phyloP scores from a whole-genome alignment of 2,113 vertebrate species.

The Anthoscopus minutus region DNA sequence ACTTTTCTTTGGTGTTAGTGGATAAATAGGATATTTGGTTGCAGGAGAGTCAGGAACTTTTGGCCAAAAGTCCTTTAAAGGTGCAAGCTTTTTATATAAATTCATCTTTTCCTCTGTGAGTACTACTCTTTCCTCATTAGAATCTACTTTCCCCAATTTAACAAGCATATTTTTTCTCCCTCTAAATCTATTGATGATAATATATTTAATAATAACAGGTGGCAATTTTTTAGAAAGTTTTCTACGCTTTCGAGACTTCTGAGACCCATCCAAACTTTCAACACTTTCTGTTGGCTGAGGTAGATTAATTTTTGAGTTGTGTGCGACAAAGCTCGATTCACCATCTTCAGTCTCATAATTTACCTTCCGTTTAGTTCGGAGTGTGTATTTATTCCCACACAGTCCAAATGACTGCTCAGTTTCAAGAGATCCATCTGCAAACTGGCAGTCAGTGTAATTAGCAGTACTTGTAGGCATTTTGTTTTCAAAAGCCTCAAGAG shows the following conservation, averaged over 20 bases:
- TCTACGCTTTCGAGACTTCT: constrained; percentile 85
- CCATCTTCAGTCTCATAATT: constrained; percentile 84
- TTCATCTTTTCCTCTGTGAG: constrained; percentile 89
- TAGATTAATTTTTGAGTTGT: constrained; percentile 76
- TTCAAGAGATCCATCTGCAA: constrained; percentile 71
- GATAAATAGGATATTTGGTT: constrained; percentile 84
- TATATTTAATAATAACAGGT: constrained; percentile 97
- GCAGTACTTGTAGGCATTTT: constrained; percentile 66
- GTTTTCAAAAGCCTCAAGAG: constrained; percentile 69
- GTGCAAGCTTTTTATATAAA: constrained; percentile 87
- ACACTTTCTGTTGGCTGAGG: constrained; percentile 66
- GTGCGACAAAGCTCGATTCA: constrained; percentile 74
- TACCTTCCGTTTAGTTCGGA: constrained; percentile 90
- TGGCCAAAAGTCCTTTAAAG: constrained; percentile 96
- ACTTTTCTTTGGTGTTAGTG: constrained; percentile 87
- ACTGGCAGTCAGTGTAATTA: constrained; percentile 68
- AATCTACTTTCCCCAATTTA: constrained; percentile 89
- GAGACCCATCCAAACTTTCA: constrained; percentile 72
- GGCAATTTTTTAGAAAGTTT: constrained; percentile 88
- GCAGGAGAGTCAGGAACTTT: constrained; percentile 91
- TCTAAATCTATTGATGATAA: constrained; percentile 98
- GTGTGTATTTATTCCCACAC: constrained; percentile 90
- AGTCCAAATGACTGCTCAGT: constrained; percentile 78
- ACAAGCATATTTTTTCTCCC: constrained; percentile 98
- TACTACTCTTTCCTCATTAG: constrained; percentile 81